Conservation (phyloP, 2,113 vertebrate genomes). For the Cromileptes altivelis region DNA sequence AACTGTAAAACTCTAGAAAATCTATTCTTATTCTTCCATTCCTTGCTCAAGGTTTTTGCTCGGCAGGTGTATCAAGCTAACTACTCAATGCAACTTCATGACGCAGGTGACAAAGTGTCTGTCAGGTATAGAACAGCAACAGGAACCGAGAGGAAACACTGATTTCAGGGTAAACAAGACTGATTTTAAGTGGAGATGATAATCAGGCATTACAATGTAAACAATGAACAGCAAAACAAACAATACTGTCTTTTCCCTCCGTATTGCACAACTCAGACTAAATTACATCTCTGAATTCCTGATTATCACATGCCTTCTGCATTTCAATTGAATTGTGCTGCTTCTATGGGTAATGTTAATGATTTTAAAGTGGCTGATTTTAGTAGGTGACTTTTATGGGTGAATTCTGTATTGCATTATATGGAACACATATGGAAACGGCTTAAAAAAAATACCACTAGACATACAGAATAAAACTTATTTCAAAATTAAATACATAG, state of each 20-base stretch:
- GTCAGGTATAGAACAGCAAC: constrained; percentile 20
- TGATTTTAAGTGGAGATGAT: constrained; percentile 61
- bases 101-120: constrained; percentile 1
- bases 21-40: not conserved
- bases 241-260: constrained; percentile 59
- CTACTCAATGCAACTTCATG: not conserved
- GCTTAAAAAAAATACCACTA: constrained; percentile 54
- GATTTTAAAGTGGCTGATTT: constrained; percentile 47
- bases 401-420: constrained; percentile 41
- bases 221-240: constrained; percentile 69
- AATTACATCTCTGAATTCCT: constrained; percentile 62
- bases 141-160: constrained; percentile 42
- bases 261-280: constrained; percentile 74
- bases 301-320: constrained; percentile 66
- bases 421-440: constrained; percentile 22
- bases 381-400: constrained; percentile 20
- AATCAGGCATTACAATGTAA: constrained; percentile 68
- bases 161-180: constrained; percentile 47
- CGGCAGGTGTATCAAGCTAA: not conserved
- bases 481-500: constrained; percentile 58
- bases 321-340: constrained; percentile 49
- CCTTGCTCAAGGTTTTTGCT: constrained; percentile 18
- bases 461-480: constrained; percentile 48
- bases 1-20: not conserved
- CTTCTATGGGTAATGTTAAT: constrained; percentile 34